Evolutionary conservation across 2,797 vertebrate genomes (phyloP).

Genomic region (Triplophysa bombifrons): DNA sequence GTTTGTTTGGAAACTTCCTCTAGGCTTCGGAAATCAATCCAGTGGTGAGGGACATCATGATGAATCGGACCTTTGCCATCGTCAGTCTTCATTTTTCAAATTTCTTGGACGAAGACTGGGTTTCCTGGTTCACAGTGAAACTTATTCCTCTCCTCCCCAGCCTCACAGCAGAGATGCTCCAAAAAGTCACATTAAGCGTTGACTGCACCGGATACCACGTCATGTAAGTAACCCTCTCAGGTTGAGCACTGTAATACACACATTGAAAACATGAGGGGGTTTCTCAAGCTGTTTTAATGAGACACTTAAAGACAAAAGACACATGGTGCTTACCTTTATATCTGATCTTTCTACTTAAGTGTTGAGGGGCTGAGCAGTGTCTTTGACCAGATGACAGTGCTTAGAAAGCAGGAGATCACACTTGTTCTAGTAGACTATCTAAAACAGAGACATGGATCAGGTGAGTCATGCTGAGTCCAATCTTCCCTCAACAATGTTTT

Average conservation of each 20-base stretch:
- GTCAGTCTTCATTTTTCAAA: background rate
- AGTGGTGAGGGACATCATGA: conserved; percentile 47
- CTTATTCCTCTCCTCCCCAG: conserved; percentile 57
- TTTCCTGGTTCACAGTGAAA: conserved; percentile 56
- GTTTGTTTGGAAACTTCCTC: background rate
- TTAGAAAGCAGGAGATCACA: conserved; percentile 21
- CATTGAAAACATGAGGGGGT: conserved; percentile 21
- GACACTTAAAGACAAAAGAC: background rate
- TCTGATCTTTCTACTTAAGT: too few species aligned
- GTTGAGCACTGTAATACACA: background rate
- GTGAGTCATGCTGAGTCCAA: background rate
- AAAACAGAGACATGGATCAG: conserved; percentile 22
- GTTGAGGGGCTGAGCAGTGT: too few species aligned
- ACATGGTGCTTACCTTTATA: too few species aligned
- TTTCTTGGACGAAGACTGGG: conserved; percentile 47
- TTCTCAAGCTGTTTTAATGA: background rate
- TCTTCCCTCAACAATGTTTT: too few species aligned
- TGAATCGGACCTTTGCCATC: too few species aligned
- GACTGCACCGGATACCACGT: conserved; percentile 55
- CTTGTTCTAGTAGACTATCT: conserved; percentile 48
- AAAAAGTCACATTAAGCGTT: conserved; percentile 56
- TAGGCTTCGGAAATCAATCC: background rate
- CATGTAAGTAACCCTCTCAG: conserved; percentile 54
- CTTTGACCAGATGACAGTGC: background rate
- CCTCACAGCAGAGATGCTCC: conserved; percentile 44